Conservation (phyloP, 2,113 vertebrate genomes). For the Campylorhamphus procurvoides region DNA sequence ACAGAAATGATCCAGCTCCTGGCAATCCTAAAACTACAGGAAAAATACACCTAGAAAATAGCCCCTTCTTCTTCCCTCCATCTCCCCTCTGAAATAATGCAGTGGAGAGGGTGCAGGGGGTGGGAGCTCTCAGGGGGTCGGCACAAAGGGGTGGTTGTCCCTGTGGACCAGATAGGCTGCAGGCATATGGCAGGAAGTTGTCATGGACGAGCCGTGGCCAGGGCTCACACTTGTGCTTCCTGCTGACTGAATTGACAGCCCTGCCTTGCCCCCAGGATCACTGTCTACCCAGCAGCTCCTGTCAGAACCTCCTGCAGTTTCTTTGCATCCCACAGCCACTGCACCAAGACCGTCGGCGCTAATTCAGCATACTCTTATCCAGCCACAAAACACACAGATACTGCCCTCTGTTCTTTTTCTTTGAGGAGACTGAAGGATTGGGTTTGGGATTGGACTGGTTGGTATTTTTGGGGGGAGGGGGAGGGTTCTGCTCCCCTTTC, state of each 20-base stretch:
- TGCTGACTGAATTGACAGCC: not conserved
- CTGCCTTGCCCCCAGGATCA: not conserved
- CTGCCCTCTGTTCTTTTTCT: constrained; percentile 14
- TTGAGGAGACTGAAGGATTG: not conserved
- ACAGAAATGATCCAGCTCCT: constrained; percentile 45
- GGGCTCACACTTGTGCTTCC: not conserved
- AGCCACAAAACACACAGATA: constrained; percentile 2
- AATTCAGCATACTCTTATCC: not conserved
- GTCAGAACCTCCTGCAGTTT: not conserved
- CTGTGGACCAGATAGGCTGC: not conserved
- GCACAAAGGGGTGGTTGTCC: not conserved
- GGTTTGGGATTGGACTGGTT: not conserved
- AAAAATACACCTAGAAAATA: constrained; percentile 60
- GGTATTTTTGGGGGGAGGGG: not conserved
- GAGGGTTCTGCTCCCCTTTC: not conserved
- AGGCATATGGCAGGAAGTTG: not conserved
- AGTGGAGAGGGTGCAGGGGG: not conserved
- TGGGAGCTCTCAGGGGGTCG: not conserved
- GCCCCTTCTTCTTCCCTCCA: not conserved
- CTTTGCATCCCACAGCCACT: not conserved
- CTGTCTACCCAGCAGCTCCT: not conserved
- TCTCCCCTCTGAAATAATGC: constrained; percentile 33
- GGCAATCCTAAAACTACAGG: constrained; percentile 38
- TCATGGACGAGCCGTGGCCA: not conserved
- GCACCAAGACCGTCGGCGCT: not conserved